phyloP scores from a whole-genome alignment of 2,888 invertebrate genomes.

The Pterostichus madidus region DNA sequence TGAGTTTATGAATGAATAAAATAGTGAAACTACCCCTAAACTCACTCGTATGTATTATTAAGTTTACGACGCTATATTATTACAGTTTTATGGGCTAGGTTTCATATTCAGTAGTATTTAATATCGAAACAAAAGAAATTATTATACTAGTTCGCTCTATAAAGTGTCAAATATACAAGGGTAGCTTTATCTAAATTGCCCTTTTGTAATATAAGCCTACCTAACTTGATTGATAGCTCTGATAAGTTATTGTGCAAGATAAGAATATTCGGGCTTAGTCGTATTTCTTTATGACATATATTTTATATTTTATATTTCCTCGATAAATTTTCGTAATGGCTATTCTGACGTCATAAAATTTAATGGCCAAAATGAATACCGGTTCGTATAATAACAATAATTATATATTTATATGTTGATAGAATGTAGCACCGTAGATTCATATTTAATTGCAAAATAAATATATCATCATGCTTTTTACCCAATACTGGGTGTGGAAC shows the following conservation, averaged over 20 bases:
- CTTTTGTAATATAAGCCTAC: slow-evolving; percentile 17
- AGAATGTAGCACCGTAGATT: too few relatives aligned
- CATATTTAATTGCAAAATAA: too few relatives aligned
- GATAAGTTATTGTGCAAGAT: slow-evolving; percentile 55
- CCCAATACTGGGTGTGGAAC: too few relatives aligned
- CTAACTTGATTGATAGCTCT: slow-evolving; percentile 48
- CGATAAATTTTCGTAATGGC: slow-evolving; percentile 55
- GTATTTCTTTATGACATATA: slow-evolving; percentile 59
- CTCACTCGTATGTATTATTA: not conserved
- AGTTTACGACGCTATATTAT: slow-evolving; percentile 22
- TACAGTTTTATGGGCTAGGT: slow-evolving; percentile 10
- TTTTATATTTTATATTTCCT: slow-evolving; percentile 54
- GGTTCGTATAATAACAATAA: too few relatives aligned
- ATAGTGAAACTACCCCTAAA: slow-evolving; percentile 11
- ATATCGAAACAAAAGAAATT: slow-evolving; percentile 30
- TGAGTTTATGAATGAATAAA: slow-evolving; percentile 46
- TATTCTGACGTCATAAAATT: slow-evolving; percentile 1
- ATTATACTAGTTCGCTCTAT: slow-evolving; percentile 2
- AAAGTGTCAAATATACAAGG: not conserved
- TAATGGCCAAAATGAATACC: not conserved
- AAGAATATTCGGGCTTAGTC: slow-evolving; percentile 39
- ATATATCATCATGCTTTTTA: too few relatives aligned
- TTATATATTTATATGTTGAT: too few relatives aligned
- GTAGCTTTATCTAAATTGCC: slow-evolving; percentile 39
- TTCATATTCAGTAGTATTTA: slow-evolving; percentile 23